Conservation (phyloP, 2,113 vertebrate genomes). For the Tragulus kanchil region DNA sequence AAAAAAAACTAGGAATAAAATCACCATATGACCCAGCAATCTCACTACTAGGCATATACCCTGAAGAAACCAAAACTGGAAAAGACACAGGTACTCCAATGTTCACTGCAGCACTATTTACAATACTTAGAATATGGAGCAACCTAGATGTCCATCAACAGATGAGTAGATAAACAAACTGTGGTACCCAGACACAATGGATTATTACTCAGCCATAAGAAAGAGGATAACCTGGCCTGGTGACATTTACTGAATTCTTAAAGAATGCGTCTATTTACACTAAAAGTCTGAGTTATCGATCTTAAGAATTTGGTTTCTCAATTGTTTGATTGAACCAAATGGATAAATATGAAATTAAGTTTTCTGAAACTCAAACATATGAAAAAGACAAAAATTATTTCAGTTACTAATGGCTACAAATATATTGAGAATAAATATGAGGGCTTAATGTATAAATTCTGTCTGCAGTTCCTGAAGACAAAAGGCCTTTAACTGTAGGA, state of each 20-base stretch:
- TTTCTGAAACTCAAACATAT: conserved; percentile 29
- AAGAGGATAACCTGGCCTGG: not conserved
- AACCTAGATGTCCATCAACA: too few relatives aligned
- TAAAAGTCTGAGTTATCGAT: not conserved
- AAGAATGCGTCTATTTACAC: not conserved
- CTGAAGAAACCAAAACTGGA: too few relatives aligned
- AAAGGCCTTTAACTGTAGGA: not conserved
- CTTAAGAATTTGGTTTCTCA: too few relatives aligned
- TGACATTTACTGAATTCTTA: conserved; percentile 41
- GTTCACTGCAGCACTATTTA: too few relatives aligned
- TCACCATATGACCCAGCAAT: too few relatives aligned
- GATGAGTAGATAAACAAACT: too few relatives aligned
- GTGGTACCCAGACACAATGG: too few relatives aligned
- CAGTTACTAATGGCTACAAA: not conserved
- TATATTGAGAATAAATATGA: not conserved
- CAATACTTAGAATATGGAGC: too few relatives aligned
- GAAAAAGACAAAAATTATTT: not conserved
- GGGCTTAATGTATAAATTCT: not conserved
- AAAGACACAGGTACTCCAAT: too few relatives aligned
- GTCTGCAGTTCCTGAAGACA: not conserved
- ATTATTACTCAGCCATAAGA: not conserved
- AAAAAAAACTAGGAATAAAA: too few relatives aligned
- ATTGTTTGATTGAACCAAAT: not conserved
- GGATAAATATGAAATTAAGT: conserved; percentile 5
- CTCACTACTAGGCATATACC: too few relatives aligned